Evolutionary conservation across 2,797 vertebrate genomes (phyloP).

Genomic region (Acanthiza pusilla): DNA sequence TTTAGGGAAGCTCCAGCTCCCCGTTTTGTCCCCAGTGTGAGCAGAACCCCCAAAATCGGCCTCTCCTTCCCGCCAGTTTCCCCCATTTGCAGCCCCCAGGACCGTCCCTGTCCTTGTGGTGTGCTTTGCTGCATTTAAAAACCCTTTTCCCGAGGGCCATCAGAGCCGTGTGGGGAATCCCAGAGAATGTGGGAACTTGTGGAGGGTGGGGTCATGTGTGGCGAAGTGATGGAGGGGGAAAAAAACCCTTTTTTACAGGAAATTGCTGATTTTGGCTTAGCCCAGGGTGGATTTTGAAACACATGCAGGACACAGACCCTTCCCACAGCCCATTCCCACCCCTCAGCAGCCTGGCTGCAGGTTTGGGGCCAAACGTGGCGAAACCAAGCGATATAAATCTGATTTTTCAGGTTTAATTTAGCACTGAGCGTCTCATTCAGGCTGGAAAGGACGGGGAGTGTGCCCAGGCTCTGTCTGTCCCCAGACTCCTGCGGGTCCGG

Average conservation of each 20-base stretch:
- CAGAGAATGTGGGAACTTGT: rapidly evolving
- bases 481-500: rapidly evolving
- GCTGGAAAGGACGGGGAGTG: neutral
- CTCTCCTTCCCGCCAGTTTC: neutral
- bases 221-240: neutral
- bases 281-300: rapidly evolving
- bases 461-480: neutral
- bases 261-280: rapidly evolving
- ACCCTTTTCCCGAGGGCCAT: neutral
- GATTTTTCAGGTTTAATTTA: rapidly evolving
- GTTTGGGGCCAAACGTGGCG: neutral
- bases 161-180: neutral
- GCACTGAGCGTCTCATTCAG: rapidly evolving
- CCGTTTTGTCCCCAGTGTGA: no score
- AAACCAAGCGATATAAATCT: rapidly evolving
- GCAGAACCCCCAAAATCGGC: neutral
- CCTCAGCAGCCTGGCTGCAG: neutral
- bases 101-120: neutral
- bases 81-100: rapidly evolving
- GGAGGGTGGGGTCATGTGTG: neutral
- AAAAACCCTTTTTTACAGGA: neutral
- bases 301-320: rapidly evolving
- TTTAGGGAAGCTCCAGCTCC: neutral
- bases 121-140: neutral
- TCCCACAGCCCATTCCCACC: rapidly evolving